Base-by-base conservation (phyloP, 2,888 invertebrate genomes). In the Hecatera dysodea region DNA sequence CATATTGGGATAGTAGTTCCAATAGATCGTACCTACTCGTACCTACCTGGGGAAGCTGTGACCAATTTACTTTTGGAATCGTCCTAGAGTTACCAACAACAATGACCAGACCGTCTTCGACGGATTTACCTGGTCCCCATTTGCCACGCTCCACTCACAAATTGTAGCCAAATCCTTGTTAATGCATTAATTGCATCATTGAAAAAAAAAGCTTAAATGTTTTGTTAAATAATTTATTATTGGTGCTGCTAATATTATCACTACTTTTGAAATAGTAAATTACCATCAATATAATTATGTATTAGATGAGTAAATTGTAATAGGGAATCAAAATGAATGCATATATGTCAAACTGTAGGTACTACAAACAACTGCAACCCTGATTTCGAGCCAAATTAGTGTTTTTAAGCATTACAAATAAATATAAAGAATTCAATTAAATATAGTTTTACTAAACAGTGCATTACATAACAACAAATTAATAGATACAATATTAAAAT, bases 211-310 rank as follows among this genome's bases (percentile, higher is more conserved):
- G 22, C 11, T 12, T 0, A 39, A 61, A 64, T 15, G 1, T 12
- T 27, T 52, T 50, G 52, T 67, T 46, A 42, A n/a, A 57, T 75
- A 22, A 17, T 78, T 80, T 82, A 72, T 80, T 85, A 69, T 48
- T 68, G 66, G 78, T 85, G 81, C 83, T 63, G 63, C 78, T 85
- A 75, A 61, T 64, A 65, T 48, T 81, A 77, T 19, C 27, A 68
- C 82, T 83, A 84, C 70, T n/a, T 56, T 83, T 69, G 52, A 72
- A 81, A 75, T 64, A 75, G n/a, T 69, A 55, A 55, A 75, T 63
- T 69, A 75, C 61, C 65, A 50, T 50, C 6, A 39, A 39, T 39
- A 39, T 39, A 39, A 19, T 19, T 44, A 48, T 59, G n/a, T n/a
- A n/a, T n/a, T n/a, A n/a, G n/a, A 66, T 55, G 19, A 62, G 11